Conservation (phyloP, 2,888 invertebrate species). For the Troides aeacus region DNA sequence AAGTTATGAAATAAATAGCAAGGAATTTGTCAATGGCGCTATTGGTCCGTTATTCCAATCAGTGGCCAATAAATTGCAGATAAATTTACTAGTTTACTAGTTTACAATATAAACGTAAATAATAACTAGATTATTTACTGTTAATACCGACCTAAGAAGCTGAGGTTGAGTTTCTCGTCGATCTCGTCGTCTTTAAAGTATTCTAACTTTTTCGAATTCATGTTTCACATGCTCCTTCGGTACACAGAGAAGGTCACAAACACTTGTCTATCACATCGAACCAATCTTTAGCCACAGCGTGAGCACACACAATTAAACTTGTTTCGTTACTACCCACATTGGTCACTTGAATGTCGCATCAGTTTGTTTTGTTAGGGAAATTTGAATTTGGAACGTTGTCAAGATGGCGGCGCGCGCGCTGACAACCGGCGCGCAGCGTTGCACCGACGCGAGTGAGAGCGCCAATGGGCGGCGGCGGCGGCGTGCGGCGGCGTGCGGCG, state of each 20-base stretch:
- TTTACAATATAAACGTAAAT: too few species aligned
- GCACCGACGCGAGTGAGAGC: constrained; percentile 64
- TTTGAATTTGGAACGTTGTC: constrained; percentile 59
- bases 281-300: constrained; percentile 37
- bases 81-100: constrained; percentile 10
- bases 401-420: constrained; percentile 50
- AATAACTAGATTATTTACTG: constrained; percentile 4
- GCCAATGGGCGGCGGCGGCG: constrained; percentile 41
- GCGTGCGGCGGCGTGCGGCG: constrained; percentile 37
- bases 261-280: constrained; percentile 66
- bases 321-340: constrained; percentile 35
- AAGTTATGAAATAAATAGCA: neutral
- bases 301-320: constrained; percentile 29
- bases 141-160: constrained; percentile 70
- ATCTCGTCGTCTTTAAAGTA: constrained; percentile 69
- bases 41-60: constrained; percentile 13
- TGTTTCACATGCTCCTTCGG: constrained; percentile 56
- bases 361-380: constrained; percentile 39
- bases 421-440: constrained; percentile 55
- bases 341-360: constrained; percentile 40
- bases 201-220: constrained; percentile 78
- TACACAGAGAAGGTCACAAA: constrained; percentile 61
- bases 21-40: constrained; percentile 7
- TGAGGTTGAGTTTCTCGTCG: constrained; percentile 73
- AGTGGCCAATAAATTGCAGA: constrained; percentile 19